Base-by-base conservation (phyloP, 2,113 vertebrate genomes). In the Propithecus coquereli region DNA sequence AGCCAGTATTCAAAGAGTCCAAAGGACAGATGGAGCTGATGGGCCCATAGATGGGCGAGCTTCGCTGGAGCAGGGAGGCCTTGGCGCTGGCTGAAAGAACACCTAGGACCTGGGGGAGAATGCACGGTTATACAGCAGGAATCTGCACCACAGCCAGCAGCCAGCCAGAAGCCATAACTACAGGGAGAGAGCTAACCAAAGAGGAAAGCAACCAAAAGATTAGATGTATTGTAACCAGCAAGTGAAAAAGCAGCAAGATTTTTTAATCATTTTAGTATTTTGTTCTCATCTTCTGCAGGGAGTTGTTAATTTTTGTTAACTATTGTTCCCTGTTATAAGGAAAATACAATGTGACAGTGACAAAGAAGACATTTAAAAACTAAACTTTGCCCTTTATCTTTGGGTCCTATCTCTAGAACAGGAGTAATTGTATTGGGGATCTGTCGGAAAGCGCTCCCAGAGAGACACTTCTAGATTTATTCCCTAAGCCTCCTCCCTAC, bases 11-110 rank as follows among this genome's bases (percentile, higher is more conserved):
- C 79, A 91, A 76, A 96, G 40, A 86, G 27, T 6, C 0, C 73
- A 3, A 8, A 80, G 45, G 74, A 96, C 95, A 97, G 87, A 96
- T 74, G 96, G 94, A 87, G 93, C 25, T 70, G 74, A 83, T 90
- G 32, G 11, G 16, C 63, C 59, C 37, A 52, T 87, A 96, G 94
- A 70, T 90, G n/a, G 87, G 82, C 32, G 68, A 70, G 40, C 2
- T 5, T 68, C 6, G 4, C 66, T 30, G 5, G 17, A 73, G 59
- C 43, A 71, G 52, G 43, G 81, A 70, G 61, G 40, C 68, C 20
- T 34, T 37, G 0, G 22, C 40, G 14, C 92, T 73, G 59, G 34
- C 89, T 22, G 50, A 37, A 52, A 76, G 73, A 52, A 34, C 34
- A 59, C 5, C 27, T 30, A 34, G 20, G 52, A 52, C 61, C 27